Conservation (phyloP, 2,113 vertebrate genomes). For the zebrafish (Danio rerio) region DNA sequence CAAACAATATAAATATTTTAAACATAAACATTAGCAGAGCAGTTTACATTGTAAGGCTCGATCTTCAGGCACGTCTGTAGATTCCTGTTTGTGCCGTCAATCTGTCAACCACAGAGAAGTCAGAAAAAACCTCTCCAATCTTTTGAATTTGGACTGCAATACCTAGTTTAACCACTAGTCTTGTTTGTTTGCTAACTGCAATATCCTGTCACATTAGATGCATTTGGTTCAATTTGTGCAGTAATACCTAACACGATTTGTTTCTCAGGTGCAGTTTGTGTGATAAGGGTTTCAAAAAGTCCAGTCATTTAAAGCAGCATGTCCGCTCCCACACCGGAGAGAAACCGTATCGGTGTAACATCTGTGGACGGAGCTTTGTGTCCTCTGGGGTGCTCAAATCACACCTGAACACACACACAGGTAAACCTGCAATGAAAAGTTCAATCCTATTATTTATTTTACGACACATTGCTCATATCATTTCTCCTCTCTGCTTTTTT, state of each 20-base stretch:
- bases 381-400: conserved; percentile 96
- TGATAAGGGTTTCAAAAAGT: conserved; percentile 96
- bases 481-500: background rate
- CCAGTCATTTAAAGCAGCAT: conserved; percentile 96
- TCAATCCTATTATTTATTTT: background rate
- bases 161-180: no score
- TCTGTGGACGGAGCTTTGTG: conserved; percentile 92
- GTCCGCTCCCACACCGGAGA: conserved; percentile 96
- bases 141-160: no score
- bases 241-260: background rate
- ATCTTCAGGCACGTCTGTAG: no score
- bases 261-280: conserved; percentile 87
- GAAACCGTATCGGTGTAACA: conserved; percentile 91
- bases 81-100: no score
- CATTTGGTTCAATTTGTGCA: background rate
- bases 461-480: background rate
- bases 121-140: no score
- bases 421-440: conserved; percentile 66
- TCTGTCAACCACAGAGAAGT: no score
- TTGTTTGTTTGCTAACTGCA: no score
- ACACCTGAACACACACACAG: conserved; percentile 96
- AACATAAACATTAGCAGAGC: no score
- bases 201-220: background rate
- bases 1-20: no score
- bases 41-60: no score